phyloP scores from a whole-genome alignment of 2,888 invertebrate species.

The Leptinotarsa rubiginosa region DNA sequence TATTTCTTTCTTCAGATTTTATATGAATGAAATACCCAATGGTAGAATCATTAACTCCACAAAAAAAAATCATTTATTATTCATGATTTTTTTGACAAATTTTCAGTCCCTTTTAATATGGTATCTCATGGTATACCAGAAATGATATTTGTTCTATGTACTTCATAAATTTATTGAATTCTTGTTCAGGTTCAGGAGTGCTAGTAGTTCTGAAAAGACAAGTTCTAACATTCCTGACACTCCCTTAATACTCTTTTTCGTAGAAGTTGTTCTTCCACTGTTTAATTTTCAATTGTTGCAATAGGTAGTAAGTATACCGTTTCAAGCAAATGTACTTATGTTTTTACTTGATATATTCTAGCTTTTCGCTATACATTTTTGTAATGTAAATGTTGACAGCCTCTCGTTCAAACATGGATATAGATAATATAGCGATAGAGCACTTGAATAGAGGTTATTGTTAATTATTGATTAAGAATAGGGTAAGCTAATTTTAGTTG shows the following conservation, averaged over 20 bases:
- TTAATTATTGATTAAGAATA: slow-evolving; percentile 65
- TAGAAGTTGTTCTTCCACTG: slow-evolving; percentile 54
- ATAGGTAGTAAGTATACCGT: slow-evolving; percentile 44
- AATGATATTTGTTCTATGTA: not conserved
- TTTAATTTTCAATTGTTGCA: slow-evolving; percentile 42
- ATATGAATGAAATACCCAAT: too few relatives aligned
- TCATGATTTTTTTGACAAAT: too few relatives aligned
- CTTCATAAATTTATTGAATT: not conserved
- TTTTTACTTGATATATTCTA: slow-evolving; percentile 52
- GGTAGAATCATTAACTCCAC: too few relatives aligned
- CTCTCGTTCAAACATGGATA: slow-evolving; percentile 40
- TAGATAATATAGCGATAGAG: slow-evolving; percentile 55
- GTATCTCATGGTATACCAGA: not conserved
- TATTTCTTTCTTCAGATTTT: too few relatives aligned
- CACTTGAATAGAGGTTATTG: slow-evolving; percentile 62
- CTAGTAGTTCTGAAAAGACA: slow-evolving; percentile 3
- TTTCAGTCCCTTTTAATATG: too few relatives aligned
- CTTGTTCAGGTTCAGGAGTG: not conserved
- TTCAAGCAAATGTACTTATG: slow-evolving; percentile 51
- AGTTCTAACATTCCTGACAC: not conserved
- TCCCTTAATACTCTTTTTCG: slow-evolving; percentile 21
- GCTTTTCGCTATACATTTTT: slow-evolving; percentile 57
- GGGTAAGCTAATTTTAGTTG: slow-evolving; percentile 57
- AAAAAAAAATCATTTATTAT: too few relatives aligned
- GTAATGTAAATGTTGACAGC: slow-evolving; percentile 36